phyloP scores from a whole-genome alignment of 2,113 vertebrate species.

The Pungitius pungitius region DNA sequence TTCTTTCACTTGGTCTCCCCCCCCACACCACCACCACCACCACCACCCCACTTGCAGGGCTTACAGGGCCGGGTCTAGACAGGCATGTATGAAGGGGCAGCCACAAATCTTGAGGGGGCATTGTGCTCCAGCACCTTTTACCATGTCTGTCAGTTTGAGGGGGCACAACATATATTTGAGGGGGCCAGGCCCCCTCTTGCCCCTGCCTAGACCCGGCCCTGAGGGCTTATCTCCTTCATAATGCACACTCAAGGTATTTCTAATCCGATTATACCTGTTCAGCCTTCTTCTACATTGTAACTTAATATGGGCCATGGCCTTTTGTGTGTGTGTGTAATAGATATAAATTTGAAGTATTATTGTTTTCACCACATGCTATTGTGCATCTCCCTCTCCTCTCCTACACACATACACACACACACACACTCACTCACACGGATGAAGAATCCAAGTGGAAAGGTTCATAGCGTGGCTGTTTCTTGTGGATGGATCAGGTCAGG shows the following conservation, averaged over 20 bases:
- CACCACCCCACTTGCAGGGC: slow-evolving; percentile 16
- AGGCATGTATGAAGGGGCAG: no score
- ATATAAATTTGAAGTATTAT: slow-evolving; percentile 45
- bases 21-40: slow-evolving; percentile 19
- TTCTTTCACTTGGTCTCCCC: slow-evolving; percentile 43
- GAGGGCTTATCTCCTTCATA: slow-evolving; percentile 63
- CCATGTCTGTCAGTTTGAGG: no score
- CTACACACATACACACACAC: slow-evolving; percentile 11
- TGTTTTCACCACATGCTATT: slow-evolving; percentile 53
- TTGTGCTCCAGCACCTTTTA: no score
- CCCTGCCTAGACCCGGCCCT: no score
- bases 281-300: slow-evolving; percentile 66
- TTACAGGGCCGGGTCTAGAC: no score
- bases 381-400: slow-evolving; percentile 5
- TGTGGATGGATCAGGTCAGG: slow-evolving; percentile 4
- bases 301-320: slow-evolving; percentile 47
- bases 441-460: slow-evolving; percentile 11
- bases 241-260: slow-evolving; percentile 69
- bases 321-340: slow-evolving; percentile 34
- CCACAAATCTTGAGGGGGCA: no score
- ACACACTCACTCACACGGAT: slow-evolving; percentile 9
- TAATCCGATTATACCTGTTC: slow-evolving; percentile 75
- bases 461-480: slow-evolving; percentile 14
- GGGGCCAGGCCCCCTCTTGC: no score
- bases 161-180: no score